Base-by-base conservation (phyloP, 2,113 vertebrate genomes). In the Sitta europaea region DNA sequence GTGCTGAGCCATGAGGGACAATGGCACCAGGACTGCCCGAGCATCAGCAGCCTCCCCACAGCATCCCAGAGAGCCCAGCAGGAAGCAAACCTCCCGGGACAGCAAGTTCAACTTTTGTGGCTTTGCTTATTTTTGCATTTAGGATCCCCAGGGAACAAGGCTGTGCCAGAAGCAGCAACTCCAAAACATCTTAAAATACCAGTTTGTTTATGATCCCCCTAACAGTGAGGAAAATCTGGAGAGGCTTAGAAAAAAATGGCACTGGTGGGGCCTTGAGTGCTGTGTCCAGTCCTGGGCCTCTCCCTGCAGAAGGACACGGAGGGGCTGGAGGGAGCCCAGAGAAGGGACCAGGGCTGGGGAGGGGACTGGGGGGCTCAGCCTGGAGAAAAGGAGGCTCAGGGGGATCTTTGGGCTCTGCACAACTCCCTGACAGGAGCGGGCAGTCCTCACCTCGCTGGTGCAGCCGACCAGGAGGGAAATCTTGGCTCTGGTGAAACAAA, bases 21-120 rank as follows among this genome's bases (percentile, higher is more conserved):
- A 79, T 1, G 7, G 48, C 74, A 25, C 0, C 0, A 71, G 51
- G 19, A 47, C 33, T 42, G 35, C 7, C 40, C 0, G 2, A 63
- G 75, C 79, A 61, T 31, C 28, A 1, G 58, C 67, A 51, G 54
- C 75, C 36, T 51, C 76, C 50, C 54, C n/a, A 2, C 29, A 14
- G 58, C 84, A 65, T 25, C 89, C 42, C 66, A 31, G 50, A 77
- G 59, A 51, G 11, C 51, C 78, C 71, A 57, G 63, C 4, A 2
- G 68, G 50, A 62, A 55, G 31, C 72, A 89, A 68, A 61, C 27
- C 76, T 57, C 92, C 61, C 0, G 0, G 5, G 47, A 81, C 47
- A 66, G 45, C 47, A 25, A 43, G n/a, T 21, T 53, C 55, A 31
- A 23, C 4, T 28, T 50, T 31, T 51, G 57, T 54, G 71, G 47